Base-by-base conservation (phyloP, 2,113 vertebrate species). In the Actenoides lindsayi region DNA sequence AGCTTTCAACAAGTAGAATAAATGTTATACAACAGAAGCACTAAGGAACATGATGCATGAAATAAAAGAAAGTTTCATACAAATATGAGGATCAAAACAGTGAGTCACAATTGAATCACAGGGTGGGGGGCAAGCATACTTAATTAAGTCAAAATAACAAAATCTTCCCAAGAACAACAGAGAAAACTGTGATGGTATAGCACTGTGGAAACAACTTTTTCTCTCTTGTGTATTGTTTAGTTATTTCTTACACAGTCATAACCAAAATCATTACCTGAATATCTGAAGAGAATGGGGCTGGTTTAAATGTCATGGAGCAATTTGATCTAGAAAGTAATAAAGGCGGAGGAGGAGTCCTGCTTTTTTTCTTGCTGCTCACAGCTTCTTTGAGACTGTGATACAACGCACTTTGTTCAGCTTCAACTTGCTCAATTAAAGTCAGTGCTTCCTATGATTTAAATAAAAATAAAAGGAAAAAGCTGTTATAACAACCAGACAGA, bases 251-350 rank as follows among this genome's bases (percentile, higher is more conserved):
- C 1, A 1, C 21, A 79, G 9, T 46, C 31, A 80, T 87, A 6
- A 81, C 28, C 39, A 79, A 78, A 95, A 73, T 46, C 16, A 93
- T 87, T 98, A 99, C 99, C 98, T 99, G 97, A 94, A 92, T 74
- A 65, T 99, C 97, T 44, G 98, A 97, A 90, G 83, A n/a, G 89
- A 99, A 99, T 0, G 98, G 98, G 37, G 98, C 99, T 71, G 99
- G 99, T 57, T 97, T 98, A 97, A 99, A 98, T 42, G 96, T 98
- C 94, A 99, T 98, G 73, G 98, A 98, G 89, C 92, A 90, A 74
- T 99, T 92, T 44, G 98, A 98, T 84, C 99, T 97, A 80, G 97
- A 98, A 37, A 99, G 95, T 53, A 99, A 92, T 20, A 99, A 91
- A 37, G 99, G 99, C 60, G 99, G 97, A 90, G 99, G 98, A 86